Conservation (phyloP, 2,113 vertebrate genomes). For the Hyperopisus bebe region DNA sequence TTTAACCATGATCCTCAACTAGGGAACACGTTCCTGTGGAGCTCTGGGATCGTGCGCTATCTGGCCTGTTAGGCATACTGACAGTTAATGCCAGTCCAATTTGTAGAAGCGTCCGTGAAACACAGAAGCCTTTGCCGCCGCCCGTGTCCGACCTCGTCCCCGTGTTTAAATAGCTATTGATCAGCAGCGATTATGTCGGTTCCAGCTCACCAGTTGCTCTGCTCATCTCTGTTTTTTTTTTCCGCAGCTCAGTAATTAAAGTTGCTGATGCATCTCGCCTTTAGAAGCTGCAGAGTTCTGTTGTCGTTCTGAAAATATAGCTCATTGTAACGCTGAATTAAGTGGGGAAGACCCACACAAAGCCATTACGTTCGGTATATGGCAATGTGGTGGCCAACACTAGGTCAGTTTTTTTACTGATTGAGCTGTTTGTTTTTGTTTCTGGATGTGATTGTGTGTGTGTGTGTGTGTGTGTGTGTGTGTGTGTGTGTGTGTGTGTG, state of each 20-base stretch:
- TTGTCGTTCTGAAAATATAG: no score
- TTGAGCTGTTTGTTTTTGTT: background rate
- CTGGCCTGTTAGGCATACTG: background rate
- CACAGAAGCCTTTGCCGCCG: conserved; percentile 25
- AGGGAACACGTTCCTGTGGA: background rate
- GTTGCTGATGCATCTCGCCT: background rate
- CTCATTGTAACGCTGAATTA: background rate
- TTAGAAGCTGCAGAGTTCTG: background rate
- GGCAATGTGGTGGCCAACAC: background rate
- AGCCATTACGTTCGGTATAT: background rate
- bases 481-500: conserved; percentile 4
- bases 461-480: conserved; percentile 17
- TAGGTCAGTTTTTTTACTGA: background rate
- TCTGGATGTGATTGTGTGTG: conserved; percentile 17
- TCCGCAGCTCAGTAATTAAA: conserved; percentile 25
- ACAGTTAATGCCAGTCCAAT: background rate
- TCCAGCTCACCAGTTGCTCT: background rate
- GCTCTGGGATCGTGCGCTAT: background rate
- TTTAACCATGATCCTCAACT: background rate
- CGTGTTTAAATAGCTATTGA: conserved; percentile 37
- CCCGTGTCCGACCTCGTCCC: conserved; percentile 16
- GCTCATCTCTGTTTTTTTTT: conserved; percentile 15
- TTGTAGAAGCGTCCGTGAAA: conserved; percentile 13
- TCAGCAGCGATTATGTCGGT: conserved; percentile 23
- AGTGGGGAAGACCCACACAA: background rate